Conservation (phyloP, 2,888 invertebrate species). For the Silvanus unidentatus region DNA sequence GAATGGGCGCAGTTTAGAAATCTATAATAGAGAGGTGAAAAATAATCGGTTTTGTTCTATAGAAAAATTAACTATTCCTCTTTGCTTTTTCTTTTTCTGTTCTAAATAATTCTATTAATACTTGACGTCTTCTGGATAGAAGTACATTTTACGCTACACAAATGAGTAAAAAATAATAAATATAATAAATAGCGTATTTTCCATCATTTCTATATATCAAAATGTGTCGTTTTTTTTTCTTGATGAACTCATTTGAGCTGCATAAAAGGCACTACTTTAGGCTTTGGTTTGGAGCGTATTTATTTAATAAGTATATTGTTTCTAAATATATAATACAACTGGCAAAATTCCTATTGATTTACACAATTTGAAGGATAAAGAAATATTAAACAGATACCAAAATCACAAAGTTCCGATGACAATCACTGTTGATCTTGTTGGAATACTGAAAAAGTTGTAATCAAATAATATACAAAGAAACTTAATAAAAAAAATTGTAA, state of each 20-base stretch:
- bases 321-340: conserved; percentile 28
- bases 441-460: conserved; percentile 35
- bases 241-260: conserved; percentile 20
- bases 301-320: too few relatives aligned
- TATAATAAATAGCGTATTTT: too few relatives aligned
- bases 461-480: conserved; percentile 21
- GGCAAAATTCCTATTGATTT: conserved; percentile 24
- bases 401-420: conserved; percentile 34
- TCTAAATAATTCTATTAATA: conserved; percentile 37
- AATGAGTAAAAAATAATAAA: conserved; percentile 11
- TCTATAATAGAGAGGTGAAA: conserved; percentile 11
- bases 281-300: conserved; percentile 43
- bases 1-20: conserved; percentile 26
- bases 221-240: too few relatives aligned
- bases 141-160: conserved; percentile 23
- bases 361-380: conserved; percentile 1
- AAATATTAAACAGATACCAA: conserved; percentile 34
- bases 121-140: conserved; percentile 34
- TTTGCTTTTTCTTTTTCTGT: too few relatives aligned
- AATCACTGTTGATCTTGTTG: conserved; percentile 25
- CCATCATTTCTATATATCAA: too few relatives aligned
- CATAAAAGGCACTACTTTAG: conserved; percentile 24
- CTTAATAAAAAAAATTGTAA: conserved; percentile 37
- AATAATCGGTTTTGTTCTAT: conserved; percentile 36
- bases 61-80: conserved; percentile 10